These are phyloP conservation scores for Galemys pyrenaicus DNA, from an alignment of 2,113 vertebrate genomes.

Conservation along the genomic window DNA sequence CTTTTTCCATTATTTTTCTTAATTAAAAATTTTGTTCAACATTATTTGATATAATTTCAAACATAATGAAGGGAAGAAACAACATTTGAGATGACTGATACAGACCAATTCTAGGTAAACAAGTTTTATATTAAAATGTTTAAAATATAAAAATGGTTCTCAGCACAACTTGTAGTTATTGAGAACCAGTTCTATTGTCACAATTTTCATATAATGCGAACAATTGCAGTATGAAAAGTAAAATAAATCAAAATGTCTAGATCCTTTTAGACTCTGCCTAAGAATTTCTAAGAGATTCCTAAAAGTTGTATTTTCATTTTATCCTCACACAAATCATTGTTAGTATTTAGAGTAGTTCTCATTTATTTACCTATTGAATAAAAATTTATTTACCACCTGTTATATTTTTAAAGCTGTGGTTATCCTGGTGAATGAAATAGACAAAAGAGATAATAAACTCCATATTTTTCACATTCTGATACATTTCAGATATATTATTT, in stretches of 20 bases:
- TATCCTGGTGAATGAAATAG: neutral
- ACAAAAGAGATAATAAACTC: neutral
- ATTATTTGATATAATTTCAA: constrained; percentile 8
- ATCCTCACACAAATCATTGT: neutral
- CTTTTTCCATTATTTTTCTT: neutral
- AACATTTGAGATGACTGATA: neutral
- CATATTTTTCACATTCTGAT: neutral
- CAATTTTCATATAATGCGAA: neutral
- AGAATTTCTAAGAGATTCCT: neutral
- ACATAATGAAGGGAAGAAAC: neutral
- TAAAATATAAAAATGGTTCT: neutral
- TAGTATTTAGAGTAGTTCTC: neutral
- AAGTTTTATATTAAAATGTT: neutral
- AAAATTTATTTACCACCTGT: neutral
- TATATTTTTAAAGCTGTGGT: neutral
- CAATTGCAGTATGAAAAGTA: neutral
- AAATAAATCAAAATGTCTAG: neutral
- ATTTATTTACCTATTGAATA: neutral
- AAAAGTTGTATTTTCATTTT: neutral
- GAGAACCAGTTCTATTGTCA: neutral
- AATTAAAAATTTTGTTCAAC: neutral
- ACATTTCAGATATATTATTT: neutral
- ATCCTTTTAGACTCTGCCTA: neutral
- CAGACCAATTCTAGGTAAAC: neutral
- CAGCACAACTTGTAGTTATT: neutral